Evolutionary conservation across 2,113 vertebrate genomes (phyloP).

Genomic region (Bungarus multicinctus): DNA sequence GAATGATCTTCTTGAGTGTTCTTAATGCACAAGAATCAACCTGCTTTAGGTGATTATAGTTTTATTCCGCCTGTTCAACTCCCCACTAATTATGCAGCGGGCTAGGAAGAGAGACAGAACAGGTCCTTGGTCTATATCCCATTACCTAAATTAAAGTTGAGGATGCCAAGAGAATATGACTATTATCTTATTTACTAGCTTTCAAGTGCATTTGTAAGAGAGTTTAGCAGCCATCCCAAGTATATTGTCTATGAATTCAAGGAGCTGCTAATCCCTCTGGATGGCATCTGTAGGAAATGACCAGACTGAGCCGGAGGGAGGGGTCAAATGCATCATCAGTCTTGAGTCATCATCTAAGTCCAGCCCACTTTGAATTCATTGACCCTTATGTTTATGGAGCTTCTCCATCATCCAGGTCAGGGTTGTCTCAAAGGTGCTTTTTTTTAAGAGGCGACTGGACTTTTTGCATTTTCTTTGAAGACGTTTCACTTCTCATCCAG

Average conservation of each 20-base stretch:
- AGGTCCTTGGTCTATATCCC: too few species aligned
- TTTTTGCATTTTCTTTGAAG: too few species aligned
- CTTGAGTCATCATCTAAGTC: background rate
- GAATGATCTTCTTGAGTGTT: background rate
- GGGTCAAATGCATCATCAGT: background rate
- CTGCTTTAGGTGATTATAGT: background rate
- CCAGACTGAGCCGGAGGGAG: background rate
- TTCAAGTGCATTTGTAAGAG: background rate
- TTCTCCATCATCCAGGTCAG: too few species aligned
- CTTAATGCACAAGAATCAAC: background rate
- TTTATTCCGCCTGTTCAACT: background rate
- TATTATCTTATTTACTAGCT: background rate
- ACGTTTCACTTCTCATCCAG: too few species aligned
- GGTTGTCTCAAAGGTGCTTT: too few species aligned
- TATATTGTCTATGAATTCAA: background rate
- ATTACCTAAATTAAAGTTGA: background rate
- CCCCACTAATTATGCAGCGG: background rate
- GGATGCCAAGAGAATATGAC: background rate
- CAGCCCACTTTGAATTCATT: background rate
- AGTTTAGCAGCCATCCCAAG: background rate
- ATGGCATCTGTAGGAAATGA: background rate
- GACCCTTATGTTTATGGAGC: background rate
- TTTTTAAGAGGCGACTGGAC: too few species aligned
- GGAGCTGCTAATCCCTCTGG: background rate
- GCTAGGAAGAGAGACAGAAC: background rate